A percentile compares a stretch with the other conserved stretches of the same genome.
Evolutionary conservation across 23 tunicate species (phyloP).

Genomic region (Clavelina lepadiformis): DNA sequence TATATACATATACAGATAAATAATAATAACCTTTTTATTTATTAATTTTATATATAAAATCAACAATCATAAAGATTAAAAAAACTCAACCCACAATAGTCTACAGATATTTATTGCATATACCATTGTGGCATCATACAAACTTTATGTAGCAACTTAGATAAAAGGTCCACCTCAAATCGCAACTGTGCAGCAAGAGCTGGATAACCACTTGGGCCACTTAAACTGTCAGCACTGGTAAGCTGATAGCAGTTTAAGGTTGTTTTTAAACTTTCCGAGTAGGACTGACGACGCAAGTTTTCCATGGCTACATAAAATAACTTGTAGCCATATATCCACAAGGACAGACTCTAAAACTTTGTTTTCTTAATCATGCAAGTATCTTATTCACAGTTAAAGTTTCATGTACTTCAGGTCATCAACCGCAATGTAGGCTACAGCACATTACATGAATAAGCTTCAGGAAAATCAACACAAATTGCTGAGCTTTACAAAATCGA

Average conservation of each 20-base stretch:
- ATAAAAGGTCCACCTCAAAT: conserved; percentile 43
- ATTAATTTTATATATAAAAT: too few species aligned
- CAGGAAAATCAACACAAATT: too few species aligned
- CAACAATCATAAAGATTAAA: background rate
- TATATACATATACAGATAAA: too few species aligned
- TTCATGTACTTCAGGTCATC: too few species aligned
- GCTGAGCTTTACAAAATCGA: too few species aligned
- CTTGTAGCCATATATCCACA: background rate
- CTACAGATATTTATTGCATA: background rate
- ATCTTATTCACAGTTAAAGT: too few species aligned
- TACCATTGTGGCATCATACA: too few species aligned
- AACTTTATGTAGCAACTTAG: background rate
- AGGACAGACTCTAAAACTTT: too few species aligned
- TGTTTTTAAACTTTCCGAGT: conserved; percentile 65
- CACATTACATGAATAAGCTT: too few species aligned
- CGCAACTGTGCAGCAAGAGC: conserved; percentile 87
- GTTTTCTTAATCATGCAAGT: too few species aligned
- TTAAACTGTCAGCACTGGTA: conserved; percentile 73
- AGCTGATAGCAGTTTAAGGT: conserved; percentile 74
- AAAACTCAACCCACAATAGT: background rate
- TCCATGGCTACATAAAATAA: conserved; percentile 23
- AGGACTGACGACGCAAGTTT: conserved; percentile 25
- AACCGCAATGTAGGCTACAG: too few species aligned
- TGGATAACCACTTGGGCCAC: conserved; percentile 85
- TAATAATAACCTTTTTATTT: too few species aligned